phyloP scores from a whole-genome alignment of 2,888 invertebrate species.

The Cactoblastis cactorum region DNA sequence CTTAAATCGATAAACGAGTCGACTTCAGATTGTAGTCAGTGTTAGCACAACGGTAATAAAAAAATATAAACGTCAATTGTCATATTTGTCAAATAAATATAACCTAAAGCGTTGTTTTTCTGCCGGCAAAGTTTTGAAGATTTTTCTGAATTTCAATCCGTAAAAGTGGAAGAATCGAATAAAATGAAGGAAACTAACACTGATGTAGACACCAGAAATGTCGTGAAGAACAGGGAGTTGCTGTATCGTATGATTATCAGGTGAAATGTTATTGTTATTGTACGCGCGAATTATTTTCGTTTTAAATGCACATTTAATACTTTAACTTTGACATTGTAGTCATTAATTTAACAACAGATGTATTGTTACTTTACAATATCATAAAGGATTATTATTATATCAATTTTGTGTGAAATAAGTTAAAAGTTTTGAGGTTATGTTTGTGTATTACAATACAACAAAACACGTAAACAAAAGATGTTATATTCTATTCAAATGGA shows the following conservation, averaged over 20 bases:
- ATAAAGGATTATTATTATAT: background rate
- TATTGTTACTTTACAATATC: background rate
- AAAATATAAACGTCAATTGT: conserved; percentile 12
- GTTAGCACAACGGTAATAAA: background rate
- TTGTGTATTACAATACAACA: no score
- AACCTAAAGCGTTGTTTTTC: conserved; percentile 23
- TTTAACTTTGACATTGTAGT: no score
- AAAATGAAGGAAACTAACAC: conserved; percentile 63
- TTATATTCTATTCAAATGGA: no score
- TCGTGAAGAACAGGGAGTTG: conserved; percentile 92
- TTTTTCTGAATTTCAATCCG: conserved; percentile 12
- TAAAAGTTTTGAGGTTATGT: conserved; percentile 5
- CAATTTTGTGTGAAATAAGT: background rate
- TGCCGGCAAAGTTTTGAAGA: conserved; percentile 24
- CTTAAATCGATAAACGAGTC: conserved; percentile 33
- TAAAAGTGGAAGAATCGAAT: background rate
- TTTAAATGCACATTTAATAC: no score
- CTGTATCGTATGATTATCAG: conserved; percentile 96
- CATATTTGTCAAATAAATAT: conserved; percentile 23
- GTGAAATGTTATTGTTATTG: conserved; percentile 45
- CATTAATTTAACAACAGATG: no score
- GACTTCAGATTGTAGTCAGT: background rate
- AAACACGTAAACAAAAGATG: no score
- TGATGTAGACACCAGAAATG: conserved; percentile 84
- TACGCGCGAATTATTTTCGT: background rate